phyloP scores from a whole-genome alignment of 2,888 invertebrate genomes.

The Tromatobia lineatoria region DNA sequence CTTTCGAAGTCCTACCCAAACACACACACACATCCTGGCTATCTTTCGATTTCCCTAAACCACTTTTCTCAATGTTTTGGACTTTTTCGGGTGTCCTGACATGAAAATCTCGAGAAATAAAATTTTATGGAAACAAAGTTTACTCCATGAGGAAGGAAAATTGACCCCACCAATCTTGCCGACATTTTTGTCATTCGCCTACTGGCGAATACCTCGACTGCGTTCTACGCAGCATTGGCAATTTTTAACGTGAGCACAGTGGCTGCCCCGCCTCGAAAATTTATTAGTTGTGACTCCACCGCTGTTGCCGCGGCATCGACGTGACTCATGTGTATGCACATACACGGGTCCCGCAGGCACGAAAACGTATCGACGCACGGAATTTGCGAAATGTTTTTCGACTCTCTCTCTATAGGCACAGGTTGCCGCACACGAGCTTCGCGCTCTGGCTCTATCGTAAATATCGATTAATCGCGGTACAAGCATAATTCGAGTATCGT shows the following conservation, averaged over 20 bases:
- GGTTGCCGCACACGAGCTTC: slow-evolving; percentile 18
- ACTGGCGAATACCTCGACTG: slow-evolving; percentile 38
- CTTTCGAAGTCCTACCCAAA: too few relatives aligned
- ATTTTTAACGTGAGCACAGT: slow-evolving; percentile 67
- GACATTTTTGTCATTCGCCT: slow-evolving; percentile 14
- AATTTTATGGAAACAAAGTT: too few relatives aligned
- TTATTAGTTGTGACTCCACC: slow-evolving; percentile 59
- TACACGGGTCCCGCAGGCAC: slow-evolving; percentile 11
- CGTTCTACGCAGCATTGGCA: slow-evolving; percentile 51
- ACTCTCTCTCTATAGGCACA: slow-evolving; percentile 21
- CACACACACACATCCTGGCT: too few relatives aligned
- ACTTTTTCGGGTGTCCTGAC: too few relatives aligned
- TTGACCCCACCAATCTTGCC: neutral
- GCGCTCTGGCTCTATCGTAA: slow-evolving; percentile 51
- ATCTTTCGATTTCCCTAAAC: too few relatives aligned
- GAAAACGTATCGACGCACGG: slow-evolving; percentile 40
- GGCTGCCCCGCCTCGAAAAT: slow-evolving; percentile 57
- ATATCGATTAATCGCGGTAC: slow-evolving; percentile 64
- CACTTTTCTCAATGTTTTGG: too few relatives aligned
- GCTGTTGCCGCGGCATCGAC: slow-evolving; percentile 50
- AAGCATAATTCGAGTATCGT: slow-evolving; percentile 65
- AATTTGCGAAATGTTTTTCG: slow-evolving; percentile 64
- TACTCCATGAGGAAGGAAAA: too few relatives aligned
- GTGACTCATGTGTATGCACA: slow-evolving; percentile 1
- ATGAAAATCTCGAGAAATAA: too few relatives aligned